Conservation (phyloP, 2,888 invertebrate genomes). For the Yponomeuta malinellus region DNA sequence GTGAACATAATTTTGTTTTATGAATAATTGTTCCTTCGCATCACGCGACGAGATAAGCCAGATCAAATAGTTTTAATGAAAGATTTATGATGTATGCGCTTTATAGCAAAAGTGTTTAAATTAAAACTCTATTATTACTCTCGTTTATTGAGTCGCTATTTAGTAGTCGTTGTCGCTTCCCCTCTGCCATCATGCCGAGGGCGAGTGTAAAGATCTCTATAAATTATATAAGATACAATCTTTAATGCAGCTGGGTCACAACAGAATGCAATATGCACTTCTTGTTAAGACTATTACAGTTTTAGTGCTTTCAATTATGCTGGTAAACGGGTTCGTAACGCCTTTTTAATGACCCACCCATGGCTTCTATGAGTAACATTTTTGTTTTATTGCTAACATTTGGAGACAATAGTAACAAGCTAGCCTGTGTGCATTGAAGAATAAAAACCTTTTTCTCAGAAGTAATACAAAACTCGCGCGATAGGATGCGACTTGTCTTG, state of each 20-base stretch:
- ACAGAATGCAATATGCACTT: constrained; percentile 9
- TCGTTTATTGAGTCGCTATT: not conserved
- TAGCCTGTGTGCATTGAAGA: not conserved
- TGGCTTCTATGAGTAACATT: not conserved
- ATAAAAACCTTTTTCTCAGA: not conserved
- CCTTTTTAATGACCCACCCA: constrained; percentile 5
- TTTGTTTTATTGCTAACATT: not conserved
- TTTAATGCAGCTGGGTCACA: constrained; percentile 7
- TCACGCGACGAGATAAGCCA: not conserved
- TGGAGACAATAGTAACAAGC: not conserved
- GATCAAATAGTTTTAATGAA: not conserved
- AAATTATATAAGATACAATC: constrained; percentile 16
- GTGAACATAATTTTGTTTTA: not conserved
- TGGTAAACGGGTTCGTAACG: not conserved
- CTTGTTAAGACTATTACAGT: constrained; percentile 3
- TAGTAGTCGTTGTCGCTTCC: constrained; percentile 6
- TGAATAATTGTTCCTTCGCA: not conserved
- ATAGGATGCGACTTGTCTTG: too few species aligned
- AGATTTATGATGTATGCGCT: not conserved
- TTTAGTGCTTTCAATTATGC: constrained; percentile 6
- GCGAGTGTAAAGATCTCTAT: constrained; percentile 13
- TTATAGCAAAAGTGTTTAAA: not conserved
- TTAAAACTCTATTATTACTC: not conserved
- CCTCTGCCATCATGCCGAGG: not conserved
- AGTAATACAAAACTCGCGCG: too few species aligned